Evolutionary conservation across 2,113 vertebrate genomes (phyloP).

Genomic region (Saguinus midas): DNA sequence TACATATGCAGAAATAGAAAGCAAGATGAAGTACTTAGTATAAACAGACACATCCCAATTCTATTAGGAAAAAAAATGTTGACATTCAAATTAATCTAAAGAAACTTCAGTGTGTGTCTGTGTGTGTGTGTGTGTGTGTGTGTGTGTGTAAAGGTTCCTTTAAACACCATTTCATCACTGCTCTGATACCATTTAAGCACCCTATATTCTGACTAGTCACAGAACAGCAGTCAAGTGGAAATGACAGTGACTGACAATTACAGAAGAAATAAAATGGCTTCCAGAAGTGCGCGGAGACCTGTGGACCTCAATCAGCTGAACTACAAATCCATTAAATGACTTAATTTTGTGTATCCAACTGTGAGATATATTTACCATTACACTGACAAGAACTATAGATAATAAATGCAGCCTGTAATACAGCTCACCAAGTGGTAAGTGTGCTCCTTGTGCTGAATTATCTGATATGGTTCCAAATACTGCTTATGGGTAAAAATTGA

Average conservation of each 20-base stretch:
- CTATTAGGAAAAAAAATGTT: neutral
- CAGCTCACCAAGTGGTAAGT: neutral
- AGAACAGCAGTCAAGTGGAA: conserved; percentile 80
- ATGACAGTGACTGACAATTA: conserved; percentile 84
- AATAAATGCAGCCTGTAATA: conserved; percentile 49
- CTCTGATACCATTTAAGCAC: conserved; percentile 60
- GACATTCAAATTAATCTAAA: neutral
- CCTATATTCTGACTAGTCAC: conserved; percentile 77
- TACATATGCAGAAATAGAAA: neutral
- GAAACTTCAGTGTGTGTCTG: neutral
- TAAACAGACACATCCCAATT: neutral
- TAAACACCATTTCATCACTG: neutral
- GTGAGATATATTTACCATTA: conserved; percentile 76
- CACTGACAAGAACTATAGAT: conserved; percentile 46
- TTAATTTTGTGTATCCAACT: conserved; percentile 84
- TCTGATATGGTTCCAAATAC: neutral
- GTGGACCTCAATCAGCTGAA: conserved; percentile 82
- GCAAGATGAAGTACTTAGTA: neutral
- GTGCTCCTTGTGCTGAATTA: neutral
- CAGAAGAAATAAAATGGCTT: conserved; percentile 79
- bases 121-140: neutral
- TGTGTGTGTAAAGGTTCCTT: neutral
- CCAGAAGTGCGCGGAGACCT: conserved; percentile 74
- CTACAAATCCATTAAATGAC: conserved; percentile 83
- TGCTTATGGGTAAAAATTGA: neutral